Evolutionary conservation across 2,113 vertebrate genomes (phyloP).

Genomic region (Coracopsis vasa): DNA sequence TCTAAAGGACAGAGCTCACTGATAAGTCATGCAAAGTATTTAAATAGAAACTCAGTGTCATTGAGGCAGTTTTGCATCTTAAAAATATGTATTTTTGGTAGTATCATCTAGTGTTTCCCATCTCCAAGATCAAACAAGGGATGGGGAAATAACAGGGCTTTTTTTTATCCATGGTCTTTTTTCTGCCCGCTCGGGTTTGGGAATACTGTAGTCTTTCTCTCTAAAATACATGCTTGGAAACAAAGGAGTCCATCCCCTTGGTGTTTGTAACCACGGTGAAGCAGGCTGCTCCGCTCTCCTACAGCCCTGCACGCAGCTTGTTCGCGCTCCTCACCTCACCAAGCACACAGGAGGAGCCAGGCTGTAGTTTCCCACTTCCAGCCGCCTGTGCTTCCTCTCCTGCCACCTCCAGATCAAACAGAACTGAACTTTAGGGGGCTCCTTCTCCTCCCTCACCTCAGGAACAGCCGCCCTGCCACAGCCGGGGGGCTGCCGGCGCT

Average conservation of each 20-base stretch:
- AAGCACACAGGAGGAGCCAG: neutral
- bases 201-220: neutral
- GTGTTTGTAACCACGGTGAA: neutral
- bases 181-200: neutral
- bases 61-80: neutral
- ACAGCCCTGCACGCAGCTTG: neutral
- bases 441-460: neutral
- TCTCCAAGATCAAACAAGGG: neutral
- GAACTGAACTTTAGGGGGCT: neutral
- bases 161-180: neutral
- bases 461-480: neutral
- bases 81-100: neutral
- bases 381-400: neutral
- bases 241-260: neutral
- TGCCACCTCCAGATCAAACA: neutral
- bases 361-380: neutral
- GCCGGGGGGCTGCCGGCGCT: neutral
- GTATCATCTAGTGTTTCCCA: neutral
- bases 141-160: neutral
- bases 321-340: rapidly evolving
- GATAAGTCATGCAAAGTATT: neutral
- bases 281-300: neutral
- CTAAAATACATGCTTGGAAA: rapidly evolving
- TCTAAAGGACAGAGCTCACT: neutral
- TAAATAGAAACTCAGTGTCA: neutral